Evolutionary conservation across 2,113 vertebrate species (phyloP).

Genomic region (Bos indicus): DNA sequence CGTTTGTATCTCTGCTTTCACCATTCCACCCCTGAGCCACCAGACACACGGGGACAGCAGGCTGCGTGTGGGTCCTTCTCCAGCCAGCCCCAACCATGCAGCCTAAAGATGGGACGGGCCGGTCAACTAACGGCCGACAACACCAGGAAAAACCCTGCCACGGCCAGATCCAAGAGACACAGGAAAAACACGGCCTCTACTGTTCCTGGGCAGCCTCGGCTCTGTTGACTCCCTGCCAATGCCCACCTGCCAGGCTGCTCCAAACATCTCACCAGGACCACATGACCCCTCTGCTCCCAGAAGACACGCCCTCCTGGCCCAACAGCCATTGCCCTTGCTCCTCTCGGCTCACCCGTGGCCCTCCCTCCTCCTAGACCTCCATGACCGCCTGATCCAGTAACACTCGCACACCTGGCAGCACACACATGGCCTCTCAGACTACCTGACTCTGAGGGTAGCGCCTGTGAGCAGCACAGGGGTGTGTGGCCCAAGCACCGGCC

Average conservation of each 20-base stretch:
- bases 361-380: background rate
- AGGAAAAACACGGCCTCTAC: accelerated
- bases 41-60: background rate
- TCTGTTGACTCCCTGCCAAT: accelerated
- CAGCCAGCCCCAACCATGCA: accelerated
- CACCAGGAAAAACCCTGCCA: accelerated
- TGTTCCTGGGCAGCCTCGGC: background rate
- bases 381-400: too few species aligned
- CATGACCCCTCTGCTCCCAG: background rate
- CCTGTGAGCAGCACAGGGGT: accelerated
- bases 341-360: accelerated
- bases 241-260: background rate
- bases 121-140: accelerated
- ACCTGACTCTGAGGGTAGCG: background rate
- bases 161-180: background rate
- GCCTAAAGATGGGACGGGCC: background rate
- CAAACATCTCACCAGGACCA: background rate
- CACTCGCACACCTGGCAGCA: too few species aligned
- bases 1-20: accelerated
- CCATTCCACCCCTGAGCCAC: background rate
- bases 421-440: background rate
- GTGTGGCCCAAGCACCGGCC: accelerated
- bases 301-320: background rate
- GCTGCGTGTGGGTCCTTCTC: background rate
- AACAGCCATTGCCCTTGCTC: background rate